Evolutionary conservation across 1,140 invertebrate genomes (phyloP), one percentile per base, ranked within the genome.

Genomic region (Drosophila orena): DNA sequence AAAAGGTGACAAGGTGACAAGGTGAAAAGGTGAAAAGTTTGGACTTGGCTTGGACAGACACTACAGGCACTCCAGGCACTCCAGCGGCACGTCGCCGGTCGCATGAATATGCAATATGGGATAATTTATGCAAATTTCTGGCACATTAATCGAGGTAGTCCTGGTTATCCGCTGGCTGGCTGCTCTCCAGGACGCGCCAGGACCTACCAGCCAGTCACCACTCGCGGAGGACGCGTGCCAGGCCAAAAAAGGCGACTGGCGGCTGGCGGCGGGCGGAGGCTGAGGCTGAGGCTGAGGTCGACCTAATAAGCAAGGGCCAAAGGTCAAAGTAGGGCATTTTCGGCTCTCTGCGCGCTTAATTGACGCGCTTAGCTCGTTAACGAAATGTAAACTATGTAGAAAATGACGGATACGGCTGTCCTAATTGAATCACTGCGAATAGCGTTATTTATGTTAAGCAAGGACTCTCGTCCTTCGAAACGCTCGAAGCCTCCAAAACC

Each of bases 91-190:
- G 83, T 81, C 59, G 30, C 24, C 24, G 30, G 55, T 68, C 73
- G 70, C 89, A 92, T 91, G 88, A 92, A 92, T 92, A 92, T 92
- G 88, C 91, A 92, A 90, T 89, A 77, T 80, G 86, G 89, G 90
- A 92, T 92, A 92, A 92, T 92, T 92, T 92, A 92, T 92, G 91
- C 76, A 92, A 92, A 92, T 92, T 81, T 81, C 76, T 59, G 79
- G 64, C 79, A 88, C 81, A 92, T 90, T 92, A 92, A 92, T 92
- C 86, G 84, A 90, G 49, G 49, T 17, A 34, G 49, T 30, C 47
- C 4, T 14, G 37, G 37, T 14, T 38, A 14, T 30, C 30, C 30
- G 30, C 30, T 30, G 37, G 37, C 14, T 38, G 37, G 37, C 14
- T 38, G 37, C 5, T 4, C 14, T 38, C 37, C 37, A 27, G 6